Evolutionary conservation across 2,888 invertebrate species (phyloP), one percentile per base, ranked within the genome.

Genomic region (Habroteleia sp.): DNA sequence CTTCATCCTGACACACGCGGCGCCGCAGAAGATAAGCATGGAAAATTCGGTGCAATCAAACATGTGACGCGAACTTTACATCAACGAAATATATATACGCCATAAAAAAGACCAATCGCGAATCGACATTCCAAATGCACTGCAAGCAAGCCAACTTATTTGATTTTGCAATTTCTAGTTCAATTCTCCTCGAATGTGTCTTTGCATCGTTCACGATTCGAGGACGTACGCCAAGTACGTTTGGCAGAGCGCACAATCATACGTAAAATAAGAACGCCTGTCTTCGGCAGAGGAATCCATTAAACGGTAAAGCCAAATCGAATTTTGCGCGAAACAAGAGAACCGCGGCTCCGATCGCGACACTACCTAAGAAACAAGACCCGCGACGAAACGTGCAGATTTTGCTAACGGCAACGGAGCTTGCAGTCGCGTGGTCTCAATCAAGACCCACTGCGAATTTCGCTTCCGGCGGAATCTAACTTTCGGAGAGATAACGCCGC

Each of bases 251-350:
- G 39, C 29, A 56, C 54, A 65, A 60, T 65, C 69, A 54, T 75
- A 75, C 65, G 65, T 65, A 60, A 71, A 75, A 75, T 52, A 75
- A 71, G 69, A 65, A 60, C 17, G 46, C 46, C 54, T 71, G 74
- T 60, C 74, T 65, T 39, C 54, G 52, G 37, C 62, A 48, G 76
- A 74, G 78, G 78, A 82, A 84, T 83, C 81, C 80, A 80, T 80
- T 79, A 82, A 81, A 77, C 79, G 75, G 58, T 78, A 77, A 76
- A 79, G 80, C 80, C 80, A 84, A 86, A 85, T 85, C 82, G 84
- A 85, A 85, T 85, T 81, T 78, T 77, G 60, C 68, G 65, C 63
- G 60, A 54, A 73, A 81, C 69, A 56, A 60, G 35, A 46, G 58
- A 62, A 16, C 46, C 52, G 37, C 46, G 42, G 27, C 37, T 48